Evolutionary conservation across 2,888 invertebrate genomes (phyloP).

Genomic region (Conchocele bisecta): DNA sequence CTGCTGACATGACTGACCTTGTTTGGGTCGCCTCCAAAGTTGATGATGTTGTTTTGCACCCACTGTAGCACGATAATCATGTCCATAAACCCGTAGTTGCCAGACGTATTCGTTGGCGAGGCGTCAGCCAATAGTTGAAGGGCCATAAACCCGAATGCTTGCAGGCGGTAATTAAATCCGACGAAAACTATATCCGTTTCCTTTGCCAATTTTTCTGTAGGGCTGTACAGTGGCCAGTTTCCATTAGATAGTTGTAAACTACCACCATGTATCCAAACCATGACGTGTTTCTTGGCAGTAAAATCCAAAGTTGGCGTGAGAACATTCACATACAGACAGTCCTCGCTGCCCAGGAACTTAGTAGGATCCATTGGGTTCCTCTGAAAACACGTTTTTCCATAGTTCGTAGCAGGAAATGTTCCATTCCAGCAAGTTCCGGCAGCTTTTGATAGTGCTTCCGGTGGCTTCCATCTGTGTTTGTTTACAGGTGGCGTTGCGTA

Average conservation of each 20-base stretch:
- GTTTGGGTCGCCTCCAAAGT: constrained; percentile 69
- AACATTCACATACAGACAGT: constrained; percentile 58
- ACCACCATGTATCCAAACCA: constrained; percentile 79
- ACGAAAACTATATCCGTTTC: constrained; percentile 93
- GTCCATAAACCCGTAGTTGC: constrained; percentile 75
- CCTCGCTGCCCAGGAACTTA: constrained; percentile 42
- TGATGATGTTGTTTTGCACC: constrained; percentile 67
- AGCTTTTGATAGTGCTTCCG: constrained; percentile 30
- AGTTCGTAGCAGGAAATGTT: constrained; percentile 50
- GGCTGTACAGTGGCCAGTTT: constrained; percentile 78
- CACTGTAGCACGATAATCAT: constrained; percentile 64
- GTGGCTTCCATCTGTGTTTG: constrained; percentile 61
- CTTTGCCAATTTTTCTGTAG: constrained; percentile 90
- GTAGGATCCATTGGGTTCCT: constrained; percentile 47
- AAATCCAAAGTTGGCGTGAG: constrained; percentile 73
- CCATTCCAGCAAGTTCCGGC: constrained; percentile 65
- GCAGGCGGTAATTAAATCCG: constrained; percentile 91
- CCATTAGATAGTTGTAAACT: constrained; percentile 57
- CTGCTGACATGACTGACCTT: constrained; percentile 22
- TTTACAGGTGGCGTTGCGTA: constrained; percentile 66
- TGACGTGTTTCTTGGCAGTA: constrained; percentile 63
- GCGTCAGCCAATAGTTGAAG: constrained; percentile 79
- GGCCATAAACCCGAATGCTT: constrained; percentile 90
- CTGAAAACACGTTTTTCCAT: constrained; percentile 64
- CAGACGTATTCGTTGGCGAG: constrained; percentile 52